Evolutionary conservation across 2,888 invertebrate species (phyloP), one percentile per base, ranked within the genome.

Genomic region (Leptopilina myrica): DNA sequence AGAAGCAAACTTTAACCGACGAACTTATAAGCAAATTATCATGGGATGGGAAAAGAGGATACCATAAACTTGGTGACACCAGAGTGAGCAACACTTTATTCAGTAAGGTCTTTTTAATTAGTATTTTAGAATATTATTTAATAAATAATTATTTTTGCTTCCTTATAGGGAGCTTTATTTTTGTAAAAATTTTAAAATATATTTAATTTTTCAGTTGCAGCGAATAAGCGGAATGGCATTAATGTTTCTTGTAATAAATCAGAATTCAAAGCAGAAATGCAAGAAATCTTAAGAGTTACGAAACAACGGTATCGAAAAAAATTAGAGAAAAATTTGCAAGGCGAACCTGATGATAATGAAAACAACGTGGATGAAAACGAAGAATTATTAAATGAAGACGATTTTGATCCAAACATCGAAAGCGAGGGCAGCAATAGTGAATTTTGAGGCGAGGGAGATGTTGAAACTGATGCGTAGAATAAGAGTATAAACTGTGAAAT

Each of bases 391-490:
- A 6, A 6, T n/a, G 59, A 59, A 59, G 14, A 56, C 8, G n/a
- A 59, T 59, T n/a, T 59, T 14, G 59, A 59, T 59, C 15, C n/a
- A n/a, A n/a, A 59, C 59, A n/a, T 5, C 59, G 59, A 59, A 56
- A 56, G 56, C 59, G 59, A 59, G 15, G n/a, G n/a, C 6, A 59
- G 0, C 59, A n/a, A 15, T 59, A 11, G 15, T n/a, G 59, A 14
- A 59, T 59, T 59, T 14, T 2, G 59, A n/a, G 59, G n/a, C 14
- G 59, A 59, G n/a, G 59, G 59, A 59, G 59, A 59, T 59, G 59
- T 59, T 59, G 59, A 59, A 59, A n/a, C 59, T 14, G 59, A 59
- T 59, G 59, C 59, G 59, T n/a, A 59, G 12, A n/a, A 59, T n/a
- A 11, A 11, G 6, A 15, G n/a, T n/a, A 59, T 59, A n/a, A 59